Percentiles rank a stretch among this genome's conserved stretches.
These are phyloP conservation scores for Drosophila demipolita DNA, from an alignment of 2,888 invertebrate species.

Conservation along the genomic window DNA sequence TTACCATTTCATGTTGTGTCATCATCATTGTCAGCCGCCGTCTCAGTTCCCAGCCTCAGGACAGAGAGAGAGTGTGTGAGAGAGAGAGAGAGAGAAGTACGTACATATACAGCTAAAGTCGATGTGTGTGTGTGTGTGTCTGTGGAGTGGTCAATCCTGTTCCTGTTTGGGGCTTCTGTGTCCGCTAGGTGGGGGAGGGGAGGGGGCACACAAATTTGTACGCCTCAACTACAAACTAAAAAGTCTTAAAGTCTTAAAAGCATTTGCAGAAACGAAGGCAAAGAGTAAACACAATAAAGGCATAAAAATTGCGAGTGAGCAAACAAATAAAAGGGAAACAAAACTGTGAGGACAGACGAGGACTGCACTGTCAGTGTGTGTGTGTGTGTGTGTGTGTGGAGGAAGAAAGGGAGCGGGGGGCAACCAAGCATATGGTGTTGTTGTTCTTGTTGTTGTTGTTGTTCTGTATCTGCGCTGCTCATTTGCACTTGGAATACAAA, in stretches of 20 bases:
- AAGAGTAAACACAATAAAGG: slow-evolving; percentile 80
- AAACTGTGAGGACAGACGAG: slow-evolving; percentile 35
- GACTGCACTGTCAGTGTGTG: background rate
- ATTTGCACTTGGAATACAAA: slow-evolving; percentile 82
- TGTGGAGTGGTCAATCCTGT: slow-evolving; percentile 66
- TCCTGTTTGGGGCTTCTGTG: slow-evolving; percentile 45
- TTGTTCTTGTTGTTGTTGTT: slow-evolving; percentile 14
- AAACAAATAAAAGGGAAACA: slow-evolving; percentile 75
- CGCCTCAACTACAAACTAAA: slow-evolving; percentile 78
- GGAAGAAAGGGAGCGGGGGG: background rate
- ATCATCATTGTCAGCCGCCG: slow-evolving; percentile 76
- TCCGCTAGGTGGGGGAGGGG: background rate
- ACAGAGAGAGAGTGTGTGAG: background rate
- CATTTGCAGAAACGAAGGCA: slow-evolving; percentile 78
- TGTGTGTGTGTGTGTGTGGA: background rate
- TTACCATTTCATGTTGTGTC: slow-evolving; percentile 84
- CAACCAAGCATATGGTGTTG: slow-evolving; percentile 8
- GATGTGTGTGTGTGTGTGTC: background rate
- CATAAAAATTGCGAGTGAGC: slow-evolving; percentile 81
- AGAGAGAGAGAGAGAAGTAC: background rate
- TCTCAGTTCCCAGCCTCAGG: slow-evolving; percentile 16
- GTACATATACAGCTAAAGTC: slow-evolving; percentile 45
- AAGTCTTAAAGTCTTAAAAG: slow-evolving; percentile 81
- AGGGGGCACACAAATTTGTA: slow-evolving; percentile 66
- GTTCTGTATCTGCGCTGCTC: slow-evolving; percentile 72